Evolutionary conservation across 2,113 vertebrate species (phyloP), one percentile per base, ranked within the genome.

Genomic region (Pseudorasbora parva): DNA sequence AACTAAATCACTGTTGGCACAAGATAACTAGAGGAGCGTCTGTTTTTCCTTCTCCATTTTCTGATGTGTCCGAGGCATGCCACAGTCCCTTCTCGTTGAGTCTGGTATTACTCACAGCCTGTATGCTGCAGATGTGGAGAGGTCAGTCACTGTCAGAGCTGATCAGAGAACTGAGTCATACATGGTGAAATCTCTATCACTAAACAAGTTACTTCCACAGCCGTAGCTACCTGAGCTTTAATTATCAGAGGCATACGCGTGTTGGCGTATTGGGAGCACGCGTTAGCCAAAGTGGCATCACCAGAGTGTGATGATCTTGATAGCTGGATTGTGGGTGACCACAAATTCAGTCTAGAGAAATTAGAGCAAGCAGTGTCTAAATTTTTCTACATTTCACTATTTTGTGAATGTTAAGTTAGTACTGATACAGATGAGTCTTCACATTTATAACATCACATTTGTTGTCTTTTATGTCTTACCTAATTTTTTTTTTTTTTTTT

Each of bases 81-180:
- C 21, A 82, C 89, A 89, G 91, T 93, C 92, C 86, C 82, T 91
- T 92, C 80, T 75, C 73, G 88, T 92, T 91, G 89, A 89, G 85
- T 88, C 88, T 87, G 88, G 88, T 92, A 93, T 92, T 91, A 93
- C 90, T 93, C 92, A 92, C 90, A 89, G 88, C 88, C 88, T 90
- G 85, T 86, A 78, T 79, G 8, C 21, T 19, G 33, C 37, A 75
- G 64, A 83, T 17, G 33, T 51, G 84, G 84, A 84, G 87, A 90
- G 91, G 90, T 90, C 91, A 89, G 90, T 88, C 41, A 77, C 86
- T 92, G 90, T 88, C 90, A 85, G 76, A 86, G 86, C 87, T 85
- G 87, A 92, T 92, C 89, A 90, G 89, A 88, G 89, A 89, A 78
- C 60, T 84, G 78, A 47, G 59, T 88, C 86, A 76, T 79, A 60